Evolutionary conservation across 2,113 vertebrate species (phyloP), one percentile per base, ranked within the genome.

Genomic region (Pangasianodon gigas): DNA sequence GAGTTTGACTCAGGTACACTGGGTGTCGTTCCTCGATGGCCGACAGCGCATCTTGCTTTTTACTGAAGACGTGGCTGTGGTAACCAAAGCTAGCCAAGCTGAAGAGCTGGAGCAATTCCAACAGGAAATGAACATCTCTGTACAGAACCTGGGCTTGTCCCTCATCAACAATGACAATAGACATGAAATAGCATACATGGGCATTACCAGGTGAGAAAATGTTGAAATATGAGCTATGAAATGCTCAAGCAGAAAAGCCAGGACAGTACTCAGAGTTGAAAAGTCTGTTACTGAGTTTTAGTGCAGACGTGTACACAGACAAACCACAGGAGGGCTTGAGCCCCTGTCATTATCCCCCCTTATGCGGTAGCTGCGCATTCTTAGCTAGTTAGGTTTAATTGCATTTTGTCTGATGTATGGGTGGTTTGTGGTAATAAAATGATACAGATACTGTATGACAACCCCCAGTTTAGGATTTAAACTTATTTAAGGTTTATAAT

Each of bases 21-120:
- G 98, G 98, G 98, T 98, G 1, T 98, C 97, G 8, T 99, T 99
- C 93, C 94, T 99, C 75, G 98, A 99, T 0, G 98, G 98, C 0
- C 97, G 98, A 0, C 98, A 99, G 89, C 96, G 98, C 18, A 96
- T 99, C 75, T 93, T 99, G 65, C 96, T 99, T 54, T 99, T 99
- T 91, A 99, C 98, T 0, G 98, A 99, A 84, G 98, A 99, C 5
- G 96, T 98, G 0, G 98, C 96, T 0, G 94, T 99, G 80, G 96
- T 99, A 77, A 97, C 97, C 9, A 99, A 98, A 94, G 98, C 98
- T 3, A 95, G 97, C 1, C 98, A 99, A 92, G 98, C 98, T 0
- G 98, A 99, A 92, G 97, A 99, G 90, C 95, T 99, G 84, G 98
- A 99, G 51, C 98, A 99, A 87, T 96, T 97, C 14, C 95, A 98